Conservation (phyloP, 2,113 vertebrate species). For the Centropus bengalensis region DNA sequence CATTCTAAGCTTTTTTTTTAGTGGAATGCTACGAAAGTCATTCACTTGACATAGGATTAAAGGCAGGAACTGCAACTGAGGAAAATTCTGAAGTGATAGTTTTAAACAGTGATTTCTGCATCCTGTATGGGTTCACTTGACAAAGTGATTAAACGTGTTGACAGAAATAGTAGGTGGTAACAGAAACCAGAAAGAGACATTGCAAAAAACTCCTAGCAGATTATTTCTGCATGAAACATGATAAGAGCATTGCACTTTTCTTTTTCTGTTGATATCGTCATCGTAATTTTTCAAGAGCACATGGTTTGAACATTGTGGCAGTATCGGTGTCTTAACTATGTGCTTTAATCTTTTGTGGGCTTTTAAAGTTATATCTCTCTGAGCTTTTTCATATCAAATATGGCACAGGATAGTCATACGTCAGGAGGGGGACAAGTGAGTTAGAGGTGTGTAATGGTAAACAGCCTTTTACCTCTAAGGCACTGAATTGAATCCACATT, state of each 20-base stretch:
- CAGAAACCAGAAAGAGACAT: neutral
- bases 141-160: neutral
- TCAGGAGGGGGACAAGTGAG: neutral
- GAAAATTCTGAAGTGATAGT: neutral
- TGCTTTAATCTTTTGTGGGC: neutral
- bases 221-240: neutral
- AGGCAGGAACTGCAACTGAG: neutral
- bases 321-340: neutral
- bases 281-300: neutral
- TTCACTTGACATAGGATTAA: neutral
- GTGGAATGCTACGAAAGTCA: neutral
- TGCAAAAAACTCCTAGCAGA: neutral
- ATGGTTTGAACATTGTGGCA: neutral
- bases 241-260: neutral
- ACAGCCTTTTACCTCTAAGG: neutral
- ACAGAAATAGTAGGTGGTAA: constrained; percentile 20
- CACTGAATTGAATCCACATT: neutral
- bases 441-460: neutral
- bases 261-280: neutral
- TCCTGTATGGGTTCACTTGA: neutral
- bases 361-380: neutral
- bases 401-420: neutral
- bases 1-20: neutral
- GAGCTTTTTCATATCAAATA: neutral
- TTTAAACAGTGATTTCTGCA: neutral